A percentile compares a stretch with the other conserved stretches of the same genome.
Evolutionary conservation across 1,140 invertebrate genomes (phyloP).

Genomic region (Rhagoletis pomonella): DNA sequence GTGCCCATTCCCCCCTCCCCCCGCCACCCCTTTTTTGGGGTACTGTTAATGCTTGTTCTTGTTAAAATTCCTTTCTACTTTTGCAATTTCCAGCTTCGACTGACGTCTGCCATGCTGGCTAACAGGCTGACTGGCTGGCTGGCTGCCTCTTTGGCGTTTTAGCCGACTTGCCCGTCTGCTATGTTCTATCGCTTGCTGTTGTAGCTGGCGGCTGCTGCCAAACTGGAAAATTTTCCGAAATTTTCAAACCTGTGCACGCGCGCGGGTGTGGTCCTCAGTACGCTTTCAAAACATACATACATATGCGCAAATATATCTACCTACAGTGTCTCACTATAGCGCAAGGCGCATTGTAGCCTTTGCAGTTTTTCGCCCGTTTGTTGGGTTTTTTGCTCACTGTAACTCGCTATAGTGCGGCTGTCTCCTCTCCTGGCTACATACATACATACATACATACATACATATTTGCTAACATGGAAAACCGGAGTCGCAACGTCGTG

Average conservation of each 20-base stretch:
- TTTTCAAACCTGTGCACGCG: constrained; percentile 61
- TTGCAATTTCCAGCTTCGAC: neutral
- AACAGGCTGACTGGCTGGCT: neutral
- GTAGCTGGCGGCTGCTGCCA: neutral
- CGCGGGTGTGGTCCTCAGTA: constrained; percentile 64
- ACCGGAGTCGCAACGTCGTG: neutral
- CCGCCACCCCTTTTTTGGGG: too few species aligned
- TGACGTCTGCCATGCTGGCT: neutral
- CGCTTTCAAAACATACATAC: neutral
- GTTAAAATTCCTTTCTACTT: neutral
- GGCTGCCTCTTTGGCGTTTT: neutral
- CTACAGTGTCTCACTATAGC: neutral
- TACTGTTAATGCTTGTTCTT: constrained; percentile 41
- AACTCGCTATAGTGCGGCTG: neutral
- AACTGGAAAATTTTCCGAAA: constrained; percentile 53
- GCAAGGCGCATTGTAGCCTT: neutral
- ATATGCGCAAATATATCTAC: neutral
- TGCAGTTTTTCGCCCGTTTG: constrained; percentile 22
- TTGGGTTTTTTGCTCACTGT: neutral
- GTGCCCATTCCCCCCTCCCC: neutral
- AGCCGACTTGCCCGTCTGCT: neutral
- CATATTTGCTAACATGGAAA: neutral
- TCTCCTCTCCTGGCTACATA: neutral
- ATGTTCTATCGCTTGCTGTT: neutral
- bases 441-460: too few species aligned